These are phyloP conservation scores for Euzetes globulus DNA, from an alignment of 2,888 invertebrate genomes.

Conservation along the genomic window DNA sequence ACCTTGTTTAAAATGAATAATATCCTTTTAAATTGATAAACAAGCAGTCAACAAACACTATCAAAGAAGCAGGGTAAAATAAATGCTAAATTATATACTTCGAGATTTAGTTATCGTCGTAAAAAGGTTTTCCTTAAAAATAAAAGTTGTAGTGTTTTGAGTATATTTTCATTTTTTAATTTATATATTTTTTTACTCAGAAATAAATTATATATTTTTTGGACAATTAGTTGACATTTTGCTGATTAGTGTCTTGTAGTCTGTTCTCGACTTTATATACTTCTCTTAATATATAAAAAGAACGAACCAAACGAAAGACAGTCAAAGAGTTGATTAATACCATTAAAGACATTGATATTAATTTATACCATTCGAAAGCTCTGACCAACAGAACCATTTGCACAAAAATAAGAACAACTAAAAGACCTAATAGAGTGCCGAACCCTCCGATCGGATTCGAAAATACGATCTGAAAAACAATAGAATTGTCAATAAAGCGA, in stretches of 20 bases:
- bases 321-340: conserved; percentile 85
- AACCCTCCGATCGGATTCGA: conserved; percentile 71
- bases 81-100: too few relatives aligned
- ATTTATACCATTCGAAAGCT: conserved; percentile 82
- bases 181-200: too few relatives aligned
- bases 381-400: conserved; percentile 71
- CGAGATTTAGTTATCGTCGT: too few relatives aligned
- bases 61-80: too few relatives aligned
- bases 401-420: conserved; percentile 56
- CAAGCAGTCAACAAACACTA: too few relatives aligned
- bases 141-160: too few relatives aligned
- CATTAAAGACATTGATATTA: conserved; percentile 73
- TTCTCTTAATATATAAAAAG: conserved; percentile 74
- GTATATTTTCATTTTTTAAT: too few relatives aligned
- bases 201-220: too few relatives aligned
- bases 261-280: conserved; percentile 54
- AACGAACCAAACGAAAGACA: conserved; percentile 76
- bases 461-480: conserved; percentile 61
- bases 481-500: not conserved
- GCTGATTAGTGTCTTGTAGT: conserved; percentile 16
- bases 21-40: too few relatives aligned
- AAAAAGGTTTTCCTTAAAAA: too few relatives aligned
- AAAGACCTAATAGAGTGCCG: conserved; percentile 62
- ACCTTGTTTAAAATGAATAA: not conserved
- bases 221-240: conserved; percentile 2